Evolutionary conservation across 64 coral and sea anemone species (phyloP).

Genomic region (Cladopsammia gracilis): DNA sequence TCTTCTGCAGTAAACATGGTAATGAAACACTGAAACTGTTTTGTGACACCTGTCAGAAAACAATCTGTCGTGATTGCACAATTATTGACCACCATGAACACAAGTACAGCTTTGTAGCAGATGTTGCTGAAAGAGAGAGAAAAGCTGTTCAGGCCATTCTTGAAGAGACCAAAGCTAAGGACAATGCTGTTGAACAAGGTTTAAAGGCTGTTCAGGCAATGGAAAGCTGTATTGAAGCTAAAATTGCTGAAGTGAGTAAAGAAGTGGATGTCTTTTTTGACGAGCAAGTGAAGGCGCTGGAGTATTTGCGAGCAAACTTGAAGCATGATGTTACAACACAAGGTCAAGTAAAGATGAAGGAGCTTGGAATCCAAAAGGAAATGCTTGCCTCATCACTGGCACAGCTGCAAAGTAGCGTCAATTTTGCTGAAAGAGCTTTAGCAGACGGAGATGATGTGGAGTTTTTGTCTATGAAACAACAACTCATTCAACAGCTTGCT

Average conservation of each 20-base stretch:
- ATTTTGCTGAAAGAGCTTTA: not conserved
- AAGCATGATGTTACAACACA: not conserved
- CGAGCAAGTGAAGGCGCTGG: not conserved
- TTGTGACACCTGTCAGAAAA: constrained; percentile 46
- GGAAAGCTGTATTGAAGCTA: not conserved
- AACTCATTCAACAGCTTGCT: not conserved
- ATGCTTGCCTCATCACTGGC: not conserved
- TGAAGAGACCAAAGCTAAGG: not conserved
- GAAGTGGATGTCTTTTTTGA: not conserved
- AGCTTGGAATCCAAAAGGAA: not conserved
- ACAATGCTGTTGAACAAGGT: not conserved
- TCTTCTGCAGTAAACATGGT: constrained; percentile 11
- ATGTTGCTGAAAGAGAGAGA: constrained; percentile 13
- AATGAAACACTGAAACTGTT: constrained; percentile 35
- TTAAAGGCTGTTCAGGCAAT: not conserved
- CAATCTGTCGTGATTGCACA: constrained; percentile 64
- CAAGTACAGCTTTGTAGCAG: constrained; percentile 7
- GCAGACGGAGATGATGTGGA: not conserved
- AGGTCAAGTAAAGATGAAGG: not conserved
- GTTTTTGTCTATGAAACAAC: not conserved
- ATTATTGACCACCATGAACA: constrained; percentile 62
- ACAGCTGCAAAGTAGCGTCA: not conserved
- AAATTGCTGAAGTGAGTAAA: not conserved
- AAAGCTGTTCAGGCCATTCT: not conserved
- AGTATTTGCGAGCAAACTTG: not conserved